Evolutionary conservation across 1,140 invertebrate species (phyloP).

Genomic region (Dinoponera quadriceps): DNA sequence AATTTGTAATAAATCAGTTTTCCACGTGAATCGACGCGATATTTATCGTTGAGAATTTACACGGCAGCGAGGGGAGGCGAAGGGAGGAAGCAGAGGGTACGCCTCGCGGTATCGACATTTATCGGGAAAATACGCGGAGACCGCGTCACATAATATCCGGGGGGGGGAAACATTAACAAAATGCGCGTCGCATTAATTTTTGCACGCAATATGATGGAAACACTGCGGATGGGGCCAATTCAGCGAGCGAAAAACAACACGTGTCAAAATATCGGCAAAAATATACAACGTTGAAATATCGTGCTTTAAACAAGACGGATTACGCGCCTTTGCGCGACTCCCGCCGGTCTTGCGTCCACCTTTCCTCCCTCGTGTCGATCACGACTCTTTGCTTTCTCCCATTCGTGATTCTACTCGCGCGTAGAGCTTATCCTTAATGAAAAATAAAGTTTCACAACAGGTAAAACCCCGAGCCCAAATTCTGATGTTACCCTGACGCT

Average conservation of each 20-base stretch:
- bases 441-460: no score
- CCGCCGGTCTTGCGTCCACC: background rate
- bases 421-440: no score
- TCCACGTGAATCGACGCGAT: slow-evolving; percentile 35
- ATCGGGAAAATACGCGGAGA: slow-evolving; percentile 26
- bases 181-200: slow-evolving; percentile 34
- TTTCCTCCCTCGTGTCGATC: background rate
- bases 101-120: slow-evolving; percentile 24
- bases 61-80: background rate
- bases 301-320: background rate
- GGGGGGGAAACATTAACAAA: slow-evolving; percentile 49
- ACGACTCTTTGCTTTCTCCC: background rate
- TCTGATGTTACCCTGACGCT: no score
- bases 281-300: slow-evolving; percentile 30
- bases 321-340: background rate
- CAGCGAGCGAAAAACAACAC: background rate
- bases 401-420: no score
- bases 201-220: slow-evolving; percentile 41
- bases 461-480: no score
- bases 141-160: slow-evolving; percentile 21
- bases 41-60: slow-evolving; percentile 51
- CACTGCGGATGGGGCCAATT: slow-evolving; percentile 37
- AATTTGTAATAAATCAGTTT: slow-evolving; percentile 55
- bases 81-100: background rate
- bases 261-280: slow-evolving; percentile 12